Conservation (phyloP, 2,113 vertebrate species). For the Oncorhynchus mykiss region DNA sequence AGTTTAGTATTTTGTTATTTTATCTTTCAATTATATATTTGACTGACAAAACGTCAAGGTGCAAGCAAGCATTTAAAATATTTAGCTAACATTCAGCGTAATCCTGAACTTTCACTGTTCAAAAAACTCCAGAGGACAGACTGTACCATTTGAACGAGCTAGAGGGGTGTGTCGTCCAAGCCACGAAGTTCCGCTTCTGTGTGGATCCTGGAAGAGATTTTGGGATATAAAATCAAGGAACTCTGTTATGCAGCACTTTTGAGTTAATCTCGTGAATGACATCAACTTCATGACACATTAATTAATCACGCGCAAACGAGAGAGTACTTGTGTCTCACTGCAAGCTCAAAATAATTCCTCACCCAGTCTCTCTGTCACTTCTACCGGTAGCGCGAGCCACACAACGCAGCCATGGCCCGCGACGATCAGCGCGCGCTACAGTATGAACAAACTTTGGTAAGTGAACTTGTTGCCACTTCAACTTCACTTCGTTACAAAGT, state of each 20-base stretch:
- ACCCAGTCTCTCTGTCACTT: conserved; percentile 2
- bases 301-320: conserved; percentile 9
- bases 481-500: conserved; percentile 25
- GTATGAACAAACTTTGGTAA: conserved; percentile 94
- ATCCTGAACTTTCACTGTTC: neutral
- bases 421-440: conserved; percentile 89
- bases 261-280: conserved; percentile 40
- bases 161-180: conserved; percentile 56
- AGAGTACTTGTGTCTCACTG: conserved; percentile 23
- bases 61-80: neutral
- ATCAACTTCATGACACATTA: neutral
- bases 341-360: conserved; percentile 13
- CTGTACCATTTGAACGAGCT: conserved; percentile 20
- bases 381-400: neutral
- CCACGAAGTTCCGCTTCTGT: conserved; percentile 64
- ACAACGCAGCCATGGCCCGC: conserved; percentile 75
- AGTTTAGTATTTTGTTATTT: too few relatives aligned
- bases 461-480: conserved; percentile 60
- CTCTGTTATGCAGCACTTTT: conserved; percentile 23
- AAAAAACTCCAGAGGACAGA: neutral
- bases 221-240: conserved; percentile 68
- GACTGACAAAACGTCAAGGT: too few relatives aligned
- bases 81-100: neutral
- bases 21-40: neutral
- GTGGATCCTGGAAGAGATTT: conserved; percentile 25